Evolutionary conservation across 2,888 invertebrate species (phyloP).

Genomic region (Merodon equestris): DNA sequence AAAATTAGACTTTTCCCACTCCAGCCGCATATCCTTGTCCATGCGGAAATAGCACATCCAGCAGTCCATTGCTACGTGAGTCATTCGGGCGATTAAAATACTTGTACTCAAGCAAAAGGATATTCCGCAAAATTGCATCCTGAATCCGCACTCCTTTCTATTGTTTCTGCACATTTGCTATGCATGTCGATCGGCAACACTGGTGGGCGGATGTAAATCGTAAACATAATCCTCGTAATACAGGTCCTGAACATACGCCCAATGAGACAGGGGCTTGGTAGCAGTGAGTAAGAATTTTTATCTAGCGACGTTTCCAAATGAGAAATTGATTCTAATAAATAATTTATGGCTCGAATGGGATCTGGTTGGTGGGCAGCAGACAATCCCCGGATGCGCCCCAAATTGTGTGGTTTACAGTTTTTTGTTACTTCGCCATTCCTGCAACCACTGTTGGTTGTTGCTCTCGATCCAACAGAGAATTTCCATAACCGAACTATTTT

Average conservation of each 20-base stretch:
- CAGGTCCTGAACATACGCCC: conserved; percentile 4
- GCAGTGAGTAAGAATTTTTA: conserved; percentile 37
- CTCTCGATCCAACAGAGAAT: conserved; percentile 10
- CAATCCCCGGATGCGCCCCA: conserved; percentile 56
- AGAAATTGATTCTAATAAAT: conserved; percentile 65
- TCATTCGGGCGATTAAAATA: conserved; percentile 34
- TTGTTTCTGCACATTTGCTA: conserved; percentile 19
- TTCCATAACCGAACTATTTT: conserved; percentile 61
- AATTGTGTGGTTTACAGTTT: conserved; percentile 50
- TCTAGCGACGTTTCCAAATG: conserved; percentile 56
- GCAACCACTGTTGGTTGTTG: neutral
- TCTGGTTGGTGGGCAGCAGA: conserved; percentile 18
- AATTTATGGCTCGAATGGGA: conserved; percentile 49
- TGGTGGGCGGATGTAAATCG: conserved; percentile 14
- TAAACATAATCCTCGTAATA: conserved; percentile 2
- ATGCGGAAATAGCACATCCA: conserved; percentile 22
- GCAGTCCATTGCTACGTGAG: conserved; percentile 20
- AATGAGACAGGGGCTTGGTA: conserved; percentile 5
- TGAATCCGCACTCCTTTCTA: conserved; percentile 29
- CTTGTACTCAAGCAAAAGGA: conserved; percentile 37
- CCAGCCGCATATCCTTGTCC: conserved; percentile 5
- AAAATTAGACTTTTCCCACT: neutral
- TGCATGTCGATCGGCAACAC: neutral
- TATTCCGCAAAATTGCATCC: conserved; percentile 49
- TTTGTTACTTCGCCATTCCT: conserved; percentile 2